Evolutionary conservation across 2,797 vertebrate genomes (phyloP).

Genomic region (Aselliscus stoliczkanus): DNA sequence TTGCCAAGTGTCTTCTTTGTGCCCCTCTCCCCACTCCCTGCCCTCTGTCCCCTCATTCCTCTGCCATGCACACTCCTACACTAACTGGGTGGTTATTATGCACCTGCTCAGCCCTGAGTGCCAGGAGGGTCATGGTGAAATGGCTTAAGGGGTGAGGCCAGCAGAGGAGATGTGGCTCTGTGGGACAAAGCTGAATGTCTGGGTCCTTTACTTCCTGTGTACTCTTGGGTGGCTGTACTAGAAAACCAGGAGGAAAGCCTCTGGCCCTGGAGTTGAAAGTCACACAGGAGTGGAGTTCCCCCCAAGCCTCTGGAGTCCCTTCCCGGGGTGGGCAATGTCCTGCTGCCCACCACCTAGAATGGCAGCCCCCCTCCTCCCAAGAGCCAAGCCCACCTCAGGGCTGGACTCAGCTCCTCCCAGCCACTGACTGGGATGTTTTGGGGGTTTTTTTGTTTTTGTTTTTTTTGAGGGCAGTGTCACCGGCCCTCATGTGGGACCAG

Average conservation of each 20-base stretch:
- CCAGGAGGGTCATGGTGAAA: not conserved
- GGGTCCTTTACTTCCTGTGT: not conserved
- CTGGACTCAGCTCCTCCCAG: not conserved
- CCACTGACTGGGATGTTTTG: not conserved
- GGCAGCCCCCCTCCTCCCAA: not conserved
- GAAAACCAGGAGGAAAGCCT: not conserved
- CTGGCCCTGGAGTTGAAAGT: not conserved
- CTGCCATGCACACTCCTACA: accelerated
- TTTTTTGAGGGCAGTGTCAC: no score
- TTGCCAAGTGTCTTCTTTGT: not conserved
- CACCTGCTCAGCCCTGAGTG: not conserved
- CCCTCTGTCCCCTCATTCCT: not conserved
- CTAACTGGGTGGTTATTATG: not conserved
- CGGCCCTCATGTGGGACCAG: no score
- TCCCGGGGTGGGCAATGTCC: no score
- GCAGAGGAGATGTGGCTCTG: not conserved
- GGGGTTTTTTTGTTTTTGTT: no score
- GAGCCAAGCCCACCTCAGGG: not conserved
- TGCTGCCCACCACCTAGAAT: not conserved
- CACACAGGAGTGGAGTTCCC: not conserved
- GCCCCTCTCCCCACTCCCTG: not conserved
- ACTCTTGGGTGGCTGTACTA: not conserved
- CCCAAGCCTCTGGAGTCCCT: not conserved
- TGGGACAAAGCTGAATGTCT: no score
- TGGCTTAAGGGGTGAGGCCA: not conserved